phyloP scores from a whole-genome alignment of 2,888 invertebrate species.

The Ectropis crepuscularia region DNA sequence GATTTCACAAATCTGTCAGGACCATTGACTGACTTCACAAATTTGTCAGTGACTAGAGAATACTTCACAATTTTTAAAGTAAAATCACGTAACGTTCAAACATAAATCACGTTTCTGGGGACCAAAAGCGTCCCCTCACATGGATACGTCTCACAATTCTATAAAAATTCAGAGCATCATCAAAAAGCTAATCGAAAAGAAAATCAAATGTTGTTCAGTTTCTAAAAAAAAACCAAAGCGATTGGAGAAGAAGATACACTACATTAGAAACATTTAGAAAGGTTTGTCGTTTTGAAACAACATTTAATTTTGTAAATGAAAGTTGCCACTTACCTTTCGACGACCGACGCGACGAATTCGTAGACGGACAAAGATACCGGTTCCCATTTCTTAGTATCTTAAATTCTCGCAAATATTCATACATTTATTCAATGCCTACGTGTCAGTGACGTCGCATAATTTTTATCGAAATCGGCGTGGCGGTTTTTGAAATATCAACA shows the following conservation, averaged over 20 bases:
- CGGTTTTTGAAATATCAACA: no score
- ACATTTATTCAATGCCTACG: not conserved
- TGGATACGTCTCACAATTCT: slow-evolving; percentile 51
- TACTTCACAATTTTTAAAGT: not conserved
- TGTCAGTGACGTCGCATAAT: no score
- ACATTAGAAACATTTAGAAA: not conserved
- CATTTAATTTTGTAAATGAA: slow-evolving; percentile 36
- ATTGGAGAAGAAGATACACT: not conserved
- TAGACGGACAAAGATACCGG: slow-evolving; percentile 12
- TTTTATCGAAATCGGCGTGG: no score
- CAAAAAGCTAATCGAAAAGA: slow-evolving; percentile 15
- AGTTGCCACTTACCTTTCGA: slow-evolving; percentile 36
- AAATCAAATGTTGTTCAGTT: slow-evolving; percentile 36
- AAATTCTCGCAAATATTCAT: not conserved
- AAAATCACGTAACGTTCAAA: slow-evolving; percentile 22
- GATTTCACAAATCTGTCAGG: not conserved
- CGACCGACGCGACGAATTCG: slow-evolving; percentile 14
- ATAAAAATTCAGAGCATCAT: slow-evolving; percentile 34
- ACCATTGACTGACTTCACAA: not conserved
- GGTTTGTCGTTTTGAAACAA: slow-evolving; percentile 18
- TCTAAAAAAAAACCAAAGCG: not conserved
- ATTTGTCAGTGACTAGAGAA: not conserved
- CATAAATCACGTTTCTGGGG: slow-evolving; percentile 28
- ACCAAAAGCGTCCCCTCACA: slow-evolving; percentile 39
- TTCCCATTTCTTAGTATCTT: slow-evolving; percentile 27